A percentile compares a stretch with the other conserved stretches of the same genome.
Conservation (phyloP, 2,113 vertebrate genomes). For the Gadus chalcogrammus region DNA sequence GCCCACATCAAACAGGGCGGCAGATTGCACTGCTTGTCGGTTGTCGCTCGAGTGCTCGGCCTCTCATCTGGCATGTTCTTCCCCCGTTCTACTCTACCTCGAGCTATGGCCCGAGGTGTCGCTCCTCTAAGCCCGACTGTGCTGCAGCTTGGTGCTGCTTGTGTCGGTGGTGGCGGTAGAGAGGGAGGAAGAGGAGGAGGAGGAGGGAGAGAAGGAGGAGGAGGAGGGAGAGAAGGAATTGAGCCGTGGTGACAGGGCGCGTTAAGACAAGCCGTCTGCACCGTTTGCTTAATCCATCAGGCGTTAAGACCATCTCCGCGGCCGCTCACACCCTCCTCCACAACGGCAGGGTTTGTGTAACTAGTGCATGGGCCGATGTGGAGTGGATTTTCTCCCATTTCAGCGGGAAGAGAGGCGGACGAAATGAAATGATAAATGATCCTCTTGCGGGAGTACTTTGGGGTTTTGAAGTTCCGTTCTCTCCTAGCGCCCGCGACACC, state of each 20-base stretch:
- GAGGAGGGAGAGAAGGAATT: too few relatives aligned
- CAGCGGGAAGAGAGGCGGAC: slow-evolving; percentile 20
- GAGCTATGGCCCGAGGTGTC: slow-evolving; percentile 1
- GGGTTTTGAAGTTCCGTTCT: too few relatives aligned
- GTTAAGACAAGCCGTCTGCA: too few relatives aligned
- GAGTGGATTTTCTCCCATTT: slow-evolving; percentile 13
- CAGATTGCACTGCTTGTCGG: slow-evolving; percentile 12
- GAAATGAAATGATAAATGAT: slow-evolving; percentile 40
- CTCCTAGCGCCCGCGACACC: too few relatives aligned
- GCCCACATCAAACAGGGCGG: slow-evolving; percentile 21
- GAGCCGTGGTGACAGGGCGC: background rate
- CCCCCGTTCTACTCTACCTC: background rate
- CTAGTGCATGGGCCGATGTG: slow-evolving; percentile 34
- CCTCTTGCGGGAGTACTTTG: slow-evolving; percentile 17
- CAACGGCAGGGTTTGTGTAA: background rate
- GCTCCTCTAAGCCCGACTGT: background rate
- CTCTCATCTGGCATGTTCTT: slow-evolving; percentile 2
- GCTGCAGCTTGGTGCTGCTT: background rate
- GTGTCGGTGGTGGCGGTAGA: too few relatives aligned
- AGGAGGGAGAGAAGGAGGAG: too few relatives aligned
- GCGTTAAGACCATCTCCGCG: background rate
- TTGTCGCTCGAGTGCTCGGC: slow-evolving; percentile 14
- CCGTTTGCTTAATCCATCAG: too few relatives aligned
- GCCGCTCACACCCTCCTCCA: too few relatives aligned
- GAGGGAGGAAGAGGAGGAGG: too few relatives aligned